phyloP scores from a whole-genome alignment of 1,140 invertebrate genomes.

The Paramacrobiotus metropolitanus region DNA sequence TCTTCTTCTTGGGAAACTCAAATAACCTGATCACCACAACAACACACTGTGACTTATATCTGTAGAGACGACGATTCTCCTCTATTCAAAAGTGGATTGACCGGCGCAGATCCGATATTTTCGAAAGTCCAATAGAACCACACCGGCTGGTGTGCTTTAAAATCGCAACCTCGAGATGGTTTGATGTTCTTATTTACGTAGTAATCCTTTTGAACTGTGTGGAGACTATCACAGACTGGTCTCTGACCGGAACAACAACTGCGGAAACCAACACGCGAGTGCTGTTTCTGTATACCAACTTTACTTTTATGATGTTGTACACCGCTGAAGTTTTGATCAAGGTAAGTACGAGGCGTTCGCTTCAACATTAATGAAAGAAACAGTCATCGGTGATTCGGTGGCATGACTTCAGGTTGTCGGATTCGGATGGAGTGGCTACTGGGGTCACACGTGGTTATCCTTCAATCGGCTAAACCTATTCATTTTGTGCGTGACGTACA shows the following conservation, averaged over 20 bases:
- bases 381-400: background rate
- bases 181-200: slow-evolving; percentile 14
- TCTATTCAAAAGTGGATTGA: too few relatives aligned
- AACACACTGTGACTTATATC: too few relatives aligned
- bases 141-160: slow-evolving; percentile 17
- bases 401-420: background rate
- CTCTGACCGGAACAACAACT: background rate
- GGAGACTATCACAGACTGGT: slow-evolving; percentile 8
- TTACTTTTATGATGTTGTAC: slow-evolving; percentile 16
- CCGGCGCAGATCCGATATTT: too few relatives aligned
- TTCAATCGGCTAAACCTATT: slow-evolving; percentile 19
- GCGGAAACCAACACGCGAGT: background rate
- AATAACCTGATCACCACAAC: too few relatives aligned
- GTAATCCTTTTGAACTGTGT: slow-evolving; percentile 15
- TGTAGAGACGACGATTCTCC: too few relatives aligned
- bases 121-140: slow-evolving; percentile 17
- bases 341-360: slow-evolving; percentile 11
- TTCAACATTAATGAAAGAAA: slow-evolving; percentile 6
- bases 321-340: slow-evolving; percentile 16
- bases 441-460: slow-evolving; percentile 12
- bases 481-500: slow-evolving; percentile 15
- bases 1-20: too few relatives aligned
- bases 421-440: slow-evolving; percentile 5
- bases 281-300: slow-evolving; percentile 9
- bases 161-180: slow-evolving; percentile 19